phyloP scores from a whole-genome alignment of 2,113 vertebrate species.

The Melozone crissalis region DNA sequence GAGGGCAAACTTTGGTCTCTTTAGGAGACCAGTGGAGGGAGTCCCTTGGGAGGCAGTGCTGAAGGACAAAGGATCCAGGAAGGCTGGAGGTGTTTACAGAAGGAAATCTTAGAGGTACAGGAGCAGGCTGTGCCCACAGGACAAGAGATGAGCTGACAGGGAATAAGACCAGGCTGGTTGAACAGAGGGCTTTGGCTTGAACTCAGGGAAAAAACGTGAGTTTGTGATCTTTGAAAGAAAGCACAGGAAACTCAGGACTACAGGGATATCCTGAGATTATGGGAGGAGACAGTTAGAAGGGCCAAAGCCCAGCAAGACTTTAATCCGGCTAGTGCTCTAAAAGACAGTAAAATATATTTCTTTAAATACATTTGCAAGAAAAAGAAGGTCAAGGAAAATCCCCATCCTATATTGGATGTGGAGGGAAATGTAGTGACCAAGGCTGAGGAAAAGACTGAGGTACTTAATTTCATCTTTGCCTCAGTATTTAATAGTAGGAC shows the following conservation, averaged over 20 bases:
- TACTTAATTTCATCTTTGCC: neutral
- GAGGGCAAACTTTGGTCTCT: neutral
- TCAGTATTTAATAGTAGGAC: neutral
- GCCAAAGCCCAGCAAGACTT: rapidly evolving
- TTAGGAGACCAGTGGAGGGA: neutral
- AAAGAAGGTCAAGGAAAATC: neutral
- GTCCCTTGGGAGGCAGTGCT: neutral
- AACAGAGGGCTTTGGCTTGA: neutral
- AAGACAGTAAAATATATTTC: neutral
- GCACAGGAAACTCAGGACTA: neutral
- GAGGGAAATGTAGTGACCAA: neutral
- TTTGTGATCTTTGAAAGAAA: neutral
- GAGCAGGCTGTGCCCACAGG: neutral
- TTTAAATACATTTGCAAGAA: neutral
- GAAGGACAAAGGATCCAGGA: neutral
- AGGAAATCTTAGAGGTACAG: neutral
- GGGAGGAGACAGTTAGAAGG: neutral
- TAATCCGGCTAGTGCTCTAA: neutral
- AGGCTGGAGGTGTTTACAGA: neutral
- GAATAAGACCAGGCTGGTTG: neutral
- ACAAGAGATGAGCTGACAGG: rapidly evolving
- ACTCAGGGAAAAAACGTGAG: neutral
- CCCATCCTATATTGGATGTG: too few relatives aligned
- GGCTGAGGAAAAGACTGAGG: neutral
- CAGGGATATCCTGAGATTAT: neutral